These are phyloP conservation scores for Agelastica alni DNA, from an alignment of 2,888 invertebrate genomes.

Conservation along the genomic window DNA sequence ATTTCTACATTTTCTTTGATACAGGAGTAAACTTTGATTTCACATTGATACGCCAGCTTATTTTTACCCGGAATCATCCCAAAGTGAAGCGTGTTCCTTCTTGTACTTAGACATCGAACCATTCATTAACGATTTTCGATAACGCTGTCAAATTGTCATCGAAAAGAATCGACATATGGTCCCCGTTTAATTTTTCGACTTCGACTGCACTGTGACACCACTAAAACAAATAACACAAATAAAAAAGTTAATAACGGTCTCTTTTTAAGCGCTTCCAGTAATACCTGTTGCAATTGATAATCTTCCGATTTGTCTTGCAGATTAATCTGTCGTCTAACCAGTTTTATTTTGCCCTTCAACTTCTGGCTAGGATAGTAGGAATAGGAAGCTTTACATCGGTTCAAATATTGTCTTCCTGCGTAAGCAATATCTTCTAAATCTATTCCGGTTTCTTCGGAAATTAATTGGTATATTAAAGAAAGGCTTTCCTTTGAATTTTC, in stretches of 20 bases:
- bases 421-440: conserved; percentile 6
- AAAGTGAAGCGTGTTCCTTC: too few species aligned
- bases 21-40: too few species aligned
- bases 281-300: conserved; percentile 33
- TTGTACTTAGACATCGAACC: not conserved
- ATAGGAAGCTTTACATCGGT: conserved; percentile 24
- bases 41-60: too few species aligned
- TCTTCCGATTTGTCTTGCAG: conserved; percentile 23
- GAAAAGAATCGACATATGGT: conserved; percentile 29
- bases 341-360: conserved; percentile 24
- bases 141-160: conserved; percentile 24
- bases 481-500: not conserved
- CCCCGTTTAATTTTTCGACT: conserved; percentile 26
- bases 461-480: conserved; percentile 5
- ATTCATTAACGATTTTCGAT: conserved; percentile 27
- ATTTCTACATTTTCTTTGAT: too few species aligned
- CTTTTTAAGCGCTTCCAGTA: too few species aligned
- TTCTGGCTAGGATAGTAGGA: conserved; percentile 26
- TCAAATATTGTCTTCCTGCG: conserved; percentile 25
- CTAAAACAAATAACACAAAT: conserved; percentile 21
- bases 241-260: not conserved
- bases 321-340: conserved; percentile 25
- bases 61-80: too few species aligned
- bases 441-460: conserved; percentile 23
- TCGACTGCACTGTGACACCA: conserved; percentile 26